phyloP scores from a whole-genome alignment of 2,888 invertebrate species.

The Scrobipalpa atriplicella region DNA sequence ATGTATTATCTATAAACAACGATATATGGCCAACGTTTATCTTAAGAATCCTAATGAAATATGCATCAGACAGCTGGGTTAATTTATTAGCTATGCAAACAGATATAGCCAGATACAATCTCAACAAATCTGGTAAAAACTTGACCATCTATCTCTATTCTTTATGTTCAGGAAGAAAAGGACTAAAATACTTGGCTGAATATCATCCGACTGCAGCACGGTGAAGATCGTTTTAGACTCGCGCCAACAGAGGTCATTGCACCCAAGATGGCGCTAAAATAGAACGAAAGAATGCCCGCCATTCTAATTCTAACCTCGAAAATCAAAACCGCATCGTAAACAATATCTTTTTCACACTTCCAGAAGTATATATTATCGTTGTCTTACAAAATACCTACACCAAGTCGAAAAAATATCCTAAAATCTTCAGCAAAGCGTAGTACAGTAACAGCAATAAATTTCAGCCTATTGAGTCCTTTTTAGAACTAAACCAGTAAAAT shows the following conservation, averaged over 20 bases:
- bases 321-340: conserved; percentile 57
- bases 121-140: conserved; percentile 8
- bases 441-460: no score
- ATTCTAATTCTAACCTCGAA: conserved; percentile 77
- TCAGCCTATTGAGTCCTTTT: no score
- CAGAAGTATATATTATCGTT: neutral
- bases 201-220: neutral
- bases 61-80: conserved; percentile 15
- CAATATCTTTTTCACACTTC: conserved; percentile 51
- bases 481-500: no score
- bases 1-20: conserved; percentile 16
- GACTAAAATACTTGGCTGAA: conserved; percentile 8
- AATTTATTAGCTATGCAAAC: conserved; percentile 19
- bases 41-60: conserved; percentile 22
- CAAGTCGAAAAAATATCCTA: neutral
- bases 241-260: conserved; percentile 67
- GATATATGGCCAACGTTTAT: conserved; percentile 17
- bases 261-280: conserved; percentile 78
- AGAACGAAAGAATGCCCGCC: conserved; percentile 78
- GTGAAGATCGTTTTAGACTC: conserved; percentile 30
- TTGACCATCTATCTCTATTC: neutral
- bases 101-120: neutral
- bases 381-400: neutral
- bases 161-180: neutral
- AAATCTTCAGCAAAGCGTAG: no score